Conservation (phyloP, 1,140 invertebrate genomes). For the Rhagoletis zephyria region DNA sequence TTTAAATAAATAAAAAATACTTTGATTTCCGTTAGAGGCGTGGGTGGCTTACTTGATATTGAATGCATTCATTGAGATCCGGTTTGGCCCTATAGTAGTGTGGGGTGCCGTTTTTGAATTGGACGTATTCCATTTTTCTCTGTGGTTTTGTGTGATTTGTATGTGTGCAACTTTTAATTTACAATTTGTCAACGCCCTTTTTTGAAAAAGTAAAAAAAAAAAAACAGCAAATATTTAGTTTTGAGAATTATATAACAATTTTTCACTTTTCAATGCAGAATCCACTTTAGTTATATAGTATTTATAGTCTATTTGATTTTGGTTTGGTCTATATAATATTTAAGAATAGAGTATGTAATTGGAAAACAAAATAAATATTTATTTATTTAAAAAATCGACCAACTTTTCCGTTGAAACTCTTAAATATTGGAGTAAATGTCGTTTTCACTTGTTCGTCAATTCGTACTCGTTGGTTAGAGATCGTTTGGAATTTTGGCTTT, state of each 20-base stretch:
- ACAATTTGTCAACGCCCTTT: constrained; percentile 66
- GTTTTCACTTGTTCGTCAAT: constrained; percentile 53
- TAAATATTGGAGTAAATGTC: constrained; percentile 16
- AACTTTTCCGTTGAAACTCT: constrained; percentile 43
- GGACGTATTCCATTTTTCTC: constrained; percentile 72
- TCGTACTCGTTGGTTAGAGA: constrained; percentile 60
- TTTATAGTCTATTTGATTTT: background rate
- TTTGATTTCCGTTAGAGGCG: background rate
- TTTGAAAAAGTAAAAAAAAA: constrained; percentile 56
- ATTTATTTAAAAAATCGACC: constrained; percentile 44
- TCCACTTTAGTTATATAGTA: constrained; percentile 6
- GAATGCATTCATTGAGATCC: constrained; percentile 72
- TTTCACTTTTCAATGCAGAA: constrained; percentile 16
- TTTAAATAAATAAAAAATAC: background rate
- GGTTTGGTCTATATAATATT: constrained; percentile 18
- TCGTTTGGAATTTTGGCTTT: constrained; percentile 61
- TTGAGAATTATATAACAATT: constrained; percentile 44
- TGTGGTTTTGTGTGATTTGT: constrained; percentile 61
- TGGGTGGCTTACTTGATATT: constrained; percentile 71
- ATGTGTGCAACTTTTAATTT: constrained; percentile 55
- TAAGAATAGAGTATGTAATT: background rate
- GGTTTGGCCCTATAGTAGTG: constrained; percentile 73
- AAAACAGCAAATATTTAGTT: constrained; percentile 41
- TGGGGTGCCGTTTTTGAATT: constrained; percentile 73
- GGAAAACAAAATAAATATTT: background rate